Percentiles rank a stretch among this genome's conserved stretches.
phyloP scores from a whole-genome alignment of 1,140 invertebrate genomes.

The Drosophila parvula region DNA sequence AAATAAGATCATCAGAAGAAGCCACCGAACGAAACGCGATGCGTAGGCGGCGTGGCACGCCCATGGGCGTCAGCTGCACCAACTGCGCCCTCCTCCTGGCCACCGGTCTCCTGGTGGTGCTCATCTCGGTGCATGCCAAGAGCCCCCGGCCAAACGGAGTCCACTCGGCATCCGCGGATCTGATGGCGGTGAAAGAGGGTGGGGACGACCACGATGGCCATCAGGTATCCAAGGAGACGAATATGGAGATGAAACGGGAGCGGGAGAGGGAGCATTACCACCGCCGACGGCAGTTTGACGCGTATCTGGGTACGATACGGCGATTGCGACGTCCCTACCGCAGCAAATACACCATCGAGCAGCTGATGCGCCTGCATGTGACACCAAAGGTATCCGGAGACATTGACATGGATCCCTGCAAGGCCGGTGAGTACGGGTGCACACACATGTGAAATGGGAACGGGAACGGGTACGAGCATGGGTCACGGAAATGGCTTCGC shows the following conservation, averaged over 20 bases:
- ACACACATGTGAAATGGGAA: not conserved
- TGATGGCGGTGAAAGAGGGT: conserved; percentile 23
- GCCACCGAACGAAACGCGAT: conserved; percentile 8
- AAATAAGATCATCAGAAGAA: conserved; percentile 1
- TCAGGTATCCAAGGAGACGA: conserved; percentile 3
- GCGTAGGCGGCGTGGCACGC: conserved; percentile 44
- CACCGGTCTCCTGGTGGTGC: conserved; percentile 65
- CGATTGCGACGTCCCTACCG: conserved; percentile 57
- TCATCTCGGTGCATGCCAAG: conserved; percentile 76
- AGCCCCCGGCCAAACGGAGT: conserved; percentile 65
- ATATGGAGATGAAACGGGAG: conserved; percentile 8
- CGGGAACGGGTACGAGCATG: not conserved
- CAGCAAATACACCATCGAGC: conserved; percentile 88
- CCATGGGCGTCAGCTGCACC: conserved; percentile 50
- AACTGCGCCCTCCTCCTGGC: conserved; percentile 72
- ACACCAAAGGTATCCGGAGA: conserved; percentile 89
- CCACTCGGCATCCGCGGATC: conserved; percentile 28
- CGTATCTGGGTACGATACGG: conserved; percentile 45
- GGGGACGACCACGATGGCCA: not conserved
- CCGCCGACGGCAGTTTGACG: conserved; percentile 41
- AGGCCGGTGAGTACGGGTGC: conserved; percentile 88
- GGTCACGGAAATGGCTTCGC: conserved; percentile 45
- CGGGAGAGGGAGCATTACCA: conserved; percentile 19
- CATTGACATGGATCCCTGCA: conserved; percentile 93
- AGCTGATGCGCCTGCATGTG: conserved; percentile 87